phyloP scores from a whole-genome alignment of 2,797 vertebrate species.

The Acestrorhynchus altus region DNA sequence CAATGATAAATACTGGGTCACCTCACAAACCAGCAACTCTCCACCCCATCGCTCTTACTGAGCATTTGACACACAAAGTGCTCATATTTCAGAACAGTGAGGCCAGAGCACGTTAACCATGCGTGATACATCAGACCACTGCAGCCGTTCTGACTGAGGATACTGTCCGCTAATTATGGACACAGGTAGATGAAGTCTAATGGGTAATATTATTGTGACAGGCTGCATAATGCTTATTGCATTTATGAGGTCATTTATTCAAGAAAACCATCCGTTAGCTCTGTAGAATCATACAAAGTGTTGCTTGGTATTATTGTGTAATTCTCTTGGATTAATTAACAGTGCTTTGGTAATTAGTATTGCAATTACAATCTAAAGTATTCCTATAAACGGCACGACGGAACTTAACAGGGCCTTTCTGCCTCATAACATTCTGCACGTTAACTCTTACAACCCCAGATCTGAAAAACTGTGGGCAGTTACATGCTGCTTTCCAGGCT shows the following conservation, averaged over 20 bases:
- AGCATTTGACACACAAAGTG: slow-evolving; percentile 32
- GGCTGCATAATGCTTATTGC: slow-evolving; percentile 11
- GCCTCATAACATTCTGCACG: no score
- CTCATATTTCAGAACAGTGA: slow-evolving; percentile 46
- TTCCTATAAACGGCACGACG: neutral
- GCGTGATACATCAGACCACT: slow-evolving; percentile 23
- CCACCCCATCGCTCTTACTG: slow-evolving; percentile 37
- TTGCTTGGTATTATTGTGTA: neutral
- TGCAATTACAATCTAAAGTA: neutral
- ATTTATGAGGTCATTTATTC: slow-evolving; percentile 3
- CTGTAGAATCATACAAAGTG: neutral
- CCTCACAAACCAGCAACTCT: slow-evolving; percentile 33
- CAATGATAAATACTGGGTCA: slow-evolving; percentile 79
- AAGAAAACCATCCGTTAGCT: slow-evolving; percentile 1
- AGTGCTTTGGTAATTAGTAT: neutral
- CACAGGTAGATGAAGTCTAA: slow-evolving; percentile 3
- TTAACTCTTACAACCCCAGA: no score
- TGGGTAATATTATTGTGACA: neutral
- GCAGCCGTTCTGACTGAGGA: neutral
- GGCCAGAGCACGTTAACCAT: slow-evolving; percentile 4
- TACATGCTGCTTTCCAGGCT: no score
- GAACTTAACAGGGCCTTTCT: neutral
- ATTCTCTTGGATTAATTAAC: neutral
- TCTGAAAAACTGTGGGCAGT: no score
- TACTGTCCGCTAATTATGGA: neutral